Percentiles rank a stretch among this genome's conserved stretches.
phyloP scores from a whole-genome alignment of 2,888 invertebrate genomes.

The Agrypnus murinus region DNA sequence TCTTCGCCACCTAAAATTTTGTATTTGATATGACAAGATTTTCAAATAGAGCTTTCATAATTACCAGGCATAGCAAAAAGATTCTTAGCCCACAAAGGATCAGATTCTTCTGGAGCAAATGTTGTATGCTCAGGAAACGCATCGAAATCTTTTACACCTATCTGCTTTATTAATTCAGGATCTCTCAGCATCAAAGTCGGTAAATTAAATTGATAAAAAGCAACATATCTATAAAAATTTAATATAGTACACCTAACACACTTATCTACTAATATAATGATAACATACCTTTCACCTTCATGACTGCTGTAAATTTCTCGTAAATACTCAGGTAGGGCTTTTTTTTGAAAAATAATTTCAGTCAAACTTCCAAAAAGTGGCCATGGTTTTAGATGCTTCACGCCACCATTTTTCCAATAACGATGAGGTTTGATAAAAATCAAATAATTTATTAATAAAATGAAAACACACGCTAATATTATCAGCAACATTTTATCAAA shows the following conservation, averaged over 20 bases:
- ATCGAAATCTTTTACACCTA: neutral
- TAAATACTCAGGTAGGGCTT: neutral
- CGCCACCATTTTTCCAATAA: neutral
- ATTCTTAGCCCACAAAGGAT: neutral
- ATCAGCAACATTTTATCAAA: conserved; percentile 6
- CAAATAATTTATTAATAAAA: neutral
- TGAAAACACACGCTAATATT: conserved; percentile 3
- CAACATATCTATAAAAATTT: neutral
- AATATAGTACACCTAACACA: no score
- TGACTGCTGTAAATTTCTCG: neutral
- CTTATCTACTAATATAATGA: no score
- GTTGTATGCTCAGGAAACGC: neutral
- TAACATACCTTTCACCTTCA: neutral
- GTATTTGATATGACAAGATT: neutral
- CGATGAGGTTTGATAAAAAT: neutral
- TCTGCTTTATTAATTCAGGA: neutral
- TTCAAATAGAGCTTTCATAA: neutral
- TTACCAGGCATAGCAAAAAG: conserved; percentile 11
- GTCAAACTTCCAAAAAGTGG: conserved; percentile 1
- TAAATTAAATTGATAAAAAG: neutral
- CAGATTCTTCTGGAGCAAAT: neutral
- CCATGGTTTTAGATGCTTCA: neutral
- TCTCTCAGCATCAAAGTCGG: neutral
- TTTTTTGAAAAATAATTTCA: conserved; percentile 3
- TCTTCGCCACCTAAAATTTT: conserved; percentile 52